These are phyloP conservation scores for Drosophila pandora DNA, from an alignment of 1,140 invertebrate genomes.

Conservation along the genomic window DNA sequence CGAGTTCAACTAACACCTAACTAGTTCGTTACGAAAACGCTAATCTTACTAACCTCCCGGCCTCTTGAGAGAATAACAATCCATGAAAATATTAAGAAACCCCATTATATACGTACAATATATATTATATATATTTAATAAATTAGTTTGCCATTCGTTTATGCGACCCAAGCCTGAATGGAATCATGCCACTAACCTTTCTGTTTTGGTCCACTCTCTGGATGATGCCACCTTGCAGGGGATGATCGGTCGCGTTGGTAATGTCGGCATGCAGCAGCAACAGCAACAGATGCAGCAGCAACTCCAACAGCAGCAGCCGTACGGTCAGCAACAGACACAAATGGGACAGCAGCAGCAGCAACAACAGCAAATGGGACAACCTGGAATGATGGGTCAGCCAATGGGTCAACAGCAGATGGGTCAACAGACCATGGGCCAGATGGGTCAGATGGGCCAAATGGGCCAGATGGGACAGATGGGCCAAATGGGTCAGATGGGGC, in stretches of 20 bases:
- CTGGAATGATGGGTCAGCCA: constrained; percentile 69
- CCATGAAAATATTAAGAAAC: constrained; percentile 38
- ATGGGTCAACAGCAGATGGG: constrained; percentile 82
- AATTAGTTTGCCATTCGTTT: constrained; percentile 75
- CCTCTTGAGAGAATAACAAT: constrained; percentile 24
- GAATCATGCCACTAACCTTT: constrained; percentile 59
- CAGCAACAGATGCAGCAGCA: constrained; percentile 82
- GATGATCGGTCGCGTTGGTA: constrained; percentile 87
- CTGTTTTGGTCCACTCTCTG: constrained; percentile 53
- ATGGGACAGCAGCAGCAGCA: constrained; percentile 71
- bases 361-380: constrained; percentile 71
- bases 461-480: constrained; percentile 70
- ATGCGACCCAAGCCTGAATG: constrained; percentile 22
- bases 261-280: constrained; percentile 85
- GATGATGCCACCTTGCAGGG: constrained; percentile 83
- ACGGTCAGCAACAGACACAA: constrained; percentile 83
- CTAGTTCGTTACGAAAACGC: constrained; percentile 25
- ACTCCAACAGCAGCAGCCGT: constrained; percentile 76
- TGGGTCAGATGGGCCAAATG: constrained; percentile 72
- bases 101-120: constrained; percentile 50
- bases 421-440: constrained; percentile 53
- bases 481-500: constrained; percentile 61
- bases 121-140: constrained; percentile 42
- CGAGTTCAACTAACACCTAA: constrained; percentile 34
- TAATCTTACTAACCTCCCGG: constrained; percentile 45